These are phyloP conservation scores for Drosophila sechellia DNA, from an alignment of 1,140 invertebrate species.

Conservation along the genomic window DNA sequence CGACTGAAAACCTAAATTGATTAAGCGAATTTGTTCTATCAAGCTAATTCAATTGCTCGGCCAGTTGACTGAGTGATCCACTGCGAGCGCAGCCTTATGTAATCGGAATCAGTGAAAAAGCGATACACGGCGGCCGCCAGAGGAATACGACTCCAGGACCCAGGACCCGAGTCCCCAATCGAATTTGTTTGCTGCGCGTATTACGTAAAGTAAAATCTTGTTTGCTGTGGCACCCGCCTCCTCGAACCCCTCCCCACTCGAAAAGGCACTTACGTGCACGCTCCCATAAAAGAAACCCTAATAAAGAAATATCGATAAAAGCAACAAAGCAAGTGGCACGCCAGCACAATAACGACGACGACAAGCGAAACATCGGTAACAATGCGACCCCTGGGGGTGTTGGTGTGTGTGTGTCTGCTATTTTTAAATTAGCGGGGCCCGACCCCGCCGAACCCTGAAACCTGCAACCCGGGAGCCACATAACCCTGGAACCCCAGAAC, in stretches of 20 bases:
- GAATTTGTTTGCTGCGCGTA: slow-evolving; percentile 57
- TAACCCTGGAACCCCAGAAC: slow-evolving; percentile 13
- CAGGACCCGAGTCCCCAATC: slow-evolving; percentile 50
- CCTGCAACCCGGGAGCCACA: slow-evolving; percentile 2
- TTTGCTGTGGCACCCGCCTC: slow-evolving; percentile 14
- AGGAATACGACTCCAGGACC: slow-evolving; percentile 7
- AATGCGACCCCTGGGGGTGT: slow-evolving; percentile 26
- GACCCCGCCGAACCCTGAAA: background rate
- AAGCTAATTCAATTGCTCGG: slow-evolving; percentile 49
- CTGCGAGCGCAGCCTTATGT: slow-evolving; percentile 53
- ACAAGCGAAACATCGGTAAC: slow-evolving; percentile 25
- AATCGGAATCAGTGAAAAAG: slow-evolving; percentile 32
- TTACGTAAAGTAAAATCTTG: slow-evolving; percentile 76
- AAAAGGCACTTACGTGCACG: slow-evolving; percentile 79
- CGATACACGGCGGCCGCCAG: background rate
- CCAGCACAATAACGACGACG: slow-evolving; percentile 25
- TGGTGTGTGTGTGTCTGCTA: slow-evolving; percentile 16
- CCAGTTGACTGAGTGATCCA: slow-evolving; percentile 21
- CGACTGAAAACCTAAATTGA: slow-evolving; percentile 56
- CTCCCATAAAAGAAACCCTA: slow-evolving; percentile 80
- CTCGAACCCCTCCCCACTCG: slow-evolving; percentile 18
- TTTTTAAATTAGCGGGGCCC: slow-evolving; percentile 67
- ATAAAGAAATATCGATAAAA: slow-evolving; percentile 82
- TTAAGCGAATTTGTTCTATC: slow-evolving; percentile 61
- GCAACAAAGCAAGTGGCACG: slow-evolving; percentile 44